phyloP scores from a whole-genome alignment of 2,888 invertebrate genomes.

The Cantharis lateralis region DNA sequence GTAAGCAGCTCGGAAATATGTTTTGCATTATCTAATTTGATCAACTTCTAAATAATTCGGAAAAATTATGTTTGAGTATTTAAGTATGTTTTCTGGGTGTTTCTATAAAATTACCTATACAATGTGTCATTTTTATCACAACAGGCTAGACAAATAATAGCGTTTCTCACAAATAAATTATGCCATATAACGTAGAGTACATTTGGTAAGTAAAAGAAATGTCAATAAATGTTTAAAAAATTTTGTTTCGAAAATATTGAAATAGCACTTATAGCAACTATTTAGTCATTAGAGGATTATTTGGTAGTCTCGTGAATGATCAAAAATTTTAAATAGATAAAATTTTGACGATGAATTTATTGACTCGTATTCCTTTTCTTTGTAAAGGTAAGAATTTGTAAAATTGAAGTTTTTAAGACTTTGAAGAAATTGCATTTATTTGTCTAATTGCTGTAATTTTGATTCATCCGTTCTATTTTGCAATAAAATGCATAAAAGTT shows the following conservation, averaged over 20 bases:
- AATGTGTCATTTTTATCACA: background rate
- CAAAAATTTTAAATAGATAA: too few relatives aligned
- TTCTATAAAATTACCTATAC: background rate
- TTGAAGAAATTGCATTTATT: background rate
- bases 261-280: too few relatives aligned
- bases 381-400: background rate
- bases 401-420: too few relatives aligned
- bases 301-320: too few relatives aligned
- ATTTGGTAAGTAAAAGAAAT: too few relatives aligned
- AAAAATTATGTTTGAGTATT: background rate
- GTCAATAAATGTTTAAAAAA: too few relatives aligned
- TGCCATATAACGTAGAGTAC: too few relatives aligned
- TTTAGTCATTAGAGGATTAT: too few relatives aligned
- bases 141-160: background rate
- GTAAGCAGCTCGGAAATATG: slow-evolving; percentile 44
- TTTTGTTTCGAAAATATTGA: too few relatives aligned
- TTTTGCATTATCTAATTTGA: slow-evolving; percentile 22
- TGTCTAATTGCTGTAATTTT: background rate
- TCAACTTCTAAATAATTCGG: slow-evolving; percentile 12
- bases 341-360: too few relatives aligned
- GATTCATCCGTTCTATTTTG: background rate
- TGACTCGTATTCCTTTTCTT: background rate
- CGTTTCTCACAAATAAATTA: too few relatives aligned
- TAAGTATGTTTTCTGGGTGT: background rate
- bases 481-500: background rate